These are phyloP conservation scores for Tragopan temminckii DNA, from an alignment of 2,797 vertebrate genomes.

Conservation along the genomic window DNA sequence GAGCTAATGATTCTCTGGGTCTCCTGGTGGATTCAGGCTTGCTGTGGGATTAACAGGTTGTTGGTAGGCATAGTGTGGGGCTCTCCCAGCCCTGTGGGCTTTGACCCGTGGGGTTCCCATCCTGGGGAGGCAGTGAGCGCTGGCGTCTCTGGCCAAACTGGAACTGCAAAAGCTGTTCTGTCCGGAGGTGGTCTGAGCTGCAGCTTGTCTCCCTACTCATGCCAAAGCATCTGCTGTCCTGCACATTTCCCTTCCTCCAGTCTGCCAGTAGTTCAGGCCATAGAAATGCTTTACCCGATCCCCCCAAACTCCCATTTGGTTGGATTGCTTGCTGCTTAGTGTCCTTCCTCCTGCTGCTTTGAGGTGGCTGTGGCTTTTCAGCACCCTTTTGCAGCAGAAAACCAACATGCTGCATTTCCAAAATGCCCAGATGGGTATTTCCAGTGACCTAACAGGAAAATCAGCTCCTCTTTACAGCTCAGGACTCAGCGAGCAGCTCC, in stretches of 20 bases:
- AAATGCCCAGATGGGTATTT: constrained; percentile 55
- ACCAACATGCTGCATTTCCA: constrained; percentile 4
- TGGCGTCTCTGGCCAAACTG: rapidly evolving
- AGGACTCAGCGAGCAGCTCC: background rate
- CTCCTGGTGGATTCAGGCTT: background rate
- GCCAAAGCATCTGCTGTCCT: constrained; percentile 67
- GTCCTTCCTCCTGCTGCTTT: background rate
- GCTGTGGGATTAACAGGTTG: background rate
- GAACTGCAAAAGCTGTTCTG: constrained; percentile 12
- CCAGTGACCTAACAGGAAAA: constrained; percentile 49
- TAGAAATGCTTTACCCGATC: background rate
- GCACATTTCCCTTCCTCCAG: background rate
- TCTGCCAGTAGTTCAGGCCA: background rate
- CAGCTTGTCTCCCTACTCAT: background rate
- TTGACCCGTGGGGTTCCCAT: background rate
- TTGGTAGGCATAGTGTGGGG: background rate
- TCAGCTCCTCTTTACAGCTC: background rate
- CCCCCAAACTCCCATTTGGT: background rate
- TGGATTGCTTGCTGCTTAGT: background rate
- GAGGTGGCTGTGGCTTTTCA: constrained; percentile 7
- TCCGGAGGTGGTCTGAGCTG: constrained; percentile 33
- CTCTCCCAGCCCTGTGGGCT: background rate
- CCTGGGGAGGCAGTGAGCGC: background rate
- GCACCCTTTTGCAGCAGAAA: background rate
- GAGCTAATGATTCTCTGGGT: background rate